Evolutionary conservation across 1,140 invertebrate genomes (phyloP), one percentile per base, ranked within the genome.

Genomic region (Bombus confusus): DNA sequence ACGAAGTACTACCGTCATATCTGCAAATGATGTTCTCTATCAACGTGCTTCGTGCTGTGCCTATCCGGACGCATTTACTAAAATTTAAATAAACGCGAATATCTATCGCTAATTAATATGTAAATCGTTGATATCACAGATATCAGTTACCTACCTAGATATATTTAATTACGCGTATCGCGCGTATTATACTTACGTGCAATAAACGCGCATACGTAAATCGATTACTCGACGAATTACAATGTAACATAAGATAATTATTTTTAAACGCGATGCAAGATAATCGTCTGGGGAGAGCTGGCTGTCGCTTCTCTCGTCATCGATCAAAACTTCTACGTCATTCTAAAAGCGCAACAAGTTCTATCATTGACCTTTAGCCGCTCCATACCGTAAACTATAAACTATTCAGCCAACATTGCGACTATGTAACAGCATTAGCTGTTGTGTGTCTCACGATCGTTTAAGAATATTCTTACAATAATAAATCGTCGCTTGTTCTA

Each of bases 301-400:
- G 47, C 47, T 52, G 47, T 52, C 47, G 47, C 47, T 52, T 52
- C n/a, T 66, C n/a, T 31, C 64, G 13, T 31, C 57, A 37, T 59
- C 52, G 28, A 52, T 13, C 22, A 28, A 52, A 25, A 28, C 37
- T 34, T 71, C 2, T 9, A 28, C 25, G 15, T 6, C 9, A 59
- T 37, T 37, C 12, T 25, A 76, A 76, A 66, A 79, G 31, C 31
- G 39, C 59, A 79, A 52, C 43, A 68, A 68, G 43, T 68, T 79
- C n/a, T 47, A 73, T 73, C 72, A 28, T 37, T 73, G 72, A 73
- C 41, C 72, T 73, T 66, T 43, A n/a, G 1, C 37, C 18, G 6
- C 25, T 39, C 57, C 28, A 12, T 62, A 9, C 28, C 59, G 59
- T 62, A 10, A 59, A 59, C 28, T 31, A 68, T 43, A 37, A 68